Percentiles rank a stretch among this genome's conserved stretches.
These are phyloP conservation scores for Papilio aristodemus DNA, from an alignment of 1,140 invertebrate species.

Conservation along the genomic window DNA sequence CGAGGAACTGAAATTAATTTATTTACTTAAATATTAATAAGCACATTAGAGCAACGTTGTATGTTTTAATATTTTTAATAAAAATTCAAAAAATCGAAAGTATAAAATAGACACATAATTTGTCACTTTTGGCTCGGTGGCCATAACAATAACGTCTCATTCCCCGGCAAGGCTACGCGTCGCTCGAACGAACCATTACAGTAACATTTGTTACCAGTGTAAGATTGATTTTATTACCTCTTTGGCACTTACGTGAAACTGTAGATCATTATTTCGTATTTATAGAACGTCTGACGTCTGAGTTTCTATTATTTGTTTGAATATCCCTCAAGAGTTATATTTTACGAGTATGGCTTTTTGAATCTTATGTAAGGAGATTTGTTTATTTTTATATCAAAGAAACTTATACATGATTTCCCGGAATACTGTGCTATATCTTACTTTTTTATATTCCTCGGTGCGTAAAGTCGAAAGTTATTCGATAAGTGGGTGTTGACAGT, in stretches of 20 bases:
- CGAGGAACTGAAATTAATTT: no score
- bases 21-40: no score
- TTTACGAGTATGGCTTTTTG: conserved; percentile 6
- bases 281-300: conserved; percentile 27
- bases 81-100: no score
- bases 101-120: not conserved
- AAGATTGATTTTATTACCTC: conserved; percentile 32
- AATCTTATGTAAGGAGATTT: not conserved
- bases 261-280: conserved; percentile 30
- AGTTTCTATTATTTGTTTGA: conserved; percentile 29
- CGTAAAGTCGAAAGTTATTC: not conserved
- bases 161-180: not conserved
- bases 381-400: conserved; percentile 18
- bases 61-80: no score
- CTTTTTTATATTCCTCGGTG: not conserved
- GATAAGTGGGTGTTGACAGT: conserved; percentile 1
- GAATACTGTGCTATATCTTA: not conserved
- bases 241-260: conserved; percentile 25
- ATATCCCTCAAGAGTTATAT: conserved; percentile 22
- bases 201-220: conserved; percentile 19
- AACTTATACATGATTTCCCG: not conserved
- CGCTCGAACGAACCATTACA: conserved; percentile 21
- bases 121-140: not conserved
- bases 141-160: not conserved
- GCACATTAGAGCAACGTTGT: no score